Evolutionary conservation across 2,888 invertebrate species (phyloP), one percentile per base, ranked within the genome.

Genomic region (Sthenelais limicola): DNA sequence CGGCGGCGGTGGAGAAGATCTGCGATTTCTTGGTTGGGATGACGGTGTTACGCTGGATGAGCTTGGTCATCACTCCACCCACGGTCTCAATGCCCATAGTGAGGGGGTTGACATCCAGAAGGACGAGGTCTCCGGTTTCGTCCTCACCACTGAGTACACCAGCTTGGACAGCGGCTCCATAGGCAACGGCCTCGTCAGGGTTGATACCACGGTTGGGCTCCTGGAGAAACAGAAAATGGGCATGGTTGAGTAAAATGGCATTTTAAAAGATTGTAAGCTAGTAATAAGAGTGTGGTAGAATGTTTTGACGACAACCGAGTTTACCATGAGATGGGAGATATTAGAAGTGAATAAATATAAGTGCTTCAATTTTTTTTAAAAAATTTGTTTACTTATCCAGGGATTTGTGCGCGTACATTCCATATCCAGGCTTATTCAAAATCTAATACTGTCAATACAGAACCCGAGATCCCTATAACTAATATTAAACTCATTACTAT

Each of bases 41-140:
- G 78, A 98, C 97, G 32, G 98, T 98, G 91, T 99, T 99, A 82
- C 98, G 89, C 71, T 96, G 94, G 87, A 99, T 99, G 71, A 99
- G 91, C 88, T 98, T 98, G 81, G 98, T 98, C 98, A 99, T 99
- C 35, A 99, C 98, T 80, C 99, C 99, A 78, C 99, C 98, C 66
- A 98, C 98, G 51, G 99, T 99, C 90, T 99, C 99, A 86, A 99
- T 99, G 89, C 99, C 99, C 93, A 99, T 92, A 79, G 99, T 98
- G 79, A 99, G 91, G 80, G 99, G 99, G 89, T 98, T 98, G 71
- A 99, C 99, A 88, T 99, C 98, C 78, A 99, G 91, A 75, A 99
- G 91, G 0, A 98, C 96, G 80, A 98, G 94, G 71, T 97, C 97
- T 82, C 96, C 86, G 28, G 97, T 97, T 86, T 96, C 96, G 89